Percentiles rank a stretch among this genome's conserved stretches.
These are phyloP conservation scores for Siniperca undulata DNA, from an alignment of 2,797 vertebrate species.

Conservation along the genomic window DNA sequence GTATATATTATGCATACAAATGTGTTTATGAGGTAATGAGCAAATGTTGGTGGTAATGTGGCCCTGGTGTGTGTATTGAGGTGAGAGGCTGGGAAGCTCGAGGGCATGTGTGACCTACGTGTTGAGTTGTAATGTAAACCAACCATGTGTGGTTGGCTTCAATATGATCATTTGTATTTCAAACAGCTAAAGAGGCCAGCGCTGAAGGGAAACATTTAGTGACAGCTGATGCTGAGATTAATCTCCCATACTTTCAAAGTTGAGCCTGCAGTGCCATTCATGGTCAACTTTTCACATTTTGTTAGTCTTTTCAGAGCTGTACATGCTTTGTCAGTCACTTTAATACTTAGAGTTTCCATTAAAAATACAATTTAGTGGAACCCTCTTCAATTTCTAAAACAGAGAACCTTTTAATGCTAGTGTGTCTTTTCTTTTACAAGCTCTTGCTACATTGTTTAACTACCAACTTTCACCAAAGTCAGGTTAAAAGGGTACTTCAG, in stretches of 20 bases:
- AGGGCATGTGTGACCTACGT: constrained; percentile 70
- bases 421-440: neutral
- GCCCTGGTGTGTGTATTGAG: constrained; percentile 59
- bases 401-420: neutral
- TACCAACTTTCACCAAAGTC: neutral
- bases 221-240: constrained; percentile 62
- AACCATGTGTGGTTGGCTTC: constrained; percentile 72
- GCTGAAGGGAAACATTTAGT: constrained; percentile 52
- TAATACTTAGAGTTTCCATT: neutral
- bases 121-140: constrained; percentile 81
- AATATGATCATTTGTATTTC: constrained; percentile 78
- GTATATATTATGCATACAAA: constrained; percentile 56
- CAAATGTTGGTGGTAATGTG: constrained; percentile 62
- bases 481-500: neutral
- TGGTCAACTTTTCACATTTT: neutral
- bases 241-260: constrained; percentile 22
- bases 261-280: constrained; percentile 1
- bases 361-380: neutral
- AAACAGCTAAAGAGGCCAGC: constrained; percentile 60
- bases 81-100: constrained; percentile 53
- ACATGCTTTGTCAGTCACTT: constrained; percentile 24
- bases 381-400: neutral
- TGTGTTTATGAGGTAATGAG: constrained; percentile 63
- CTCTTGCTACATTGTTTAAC: neutral
- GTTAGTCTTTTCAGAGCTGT: constrained; percentile 23